A percentile compares a stretch with the other conserved stretches of the same genome.
Evolutionary conservation across 2,888 invertebrate species (phyloP).

Genomic region (Theodoxus fluviatilis): DNA sequence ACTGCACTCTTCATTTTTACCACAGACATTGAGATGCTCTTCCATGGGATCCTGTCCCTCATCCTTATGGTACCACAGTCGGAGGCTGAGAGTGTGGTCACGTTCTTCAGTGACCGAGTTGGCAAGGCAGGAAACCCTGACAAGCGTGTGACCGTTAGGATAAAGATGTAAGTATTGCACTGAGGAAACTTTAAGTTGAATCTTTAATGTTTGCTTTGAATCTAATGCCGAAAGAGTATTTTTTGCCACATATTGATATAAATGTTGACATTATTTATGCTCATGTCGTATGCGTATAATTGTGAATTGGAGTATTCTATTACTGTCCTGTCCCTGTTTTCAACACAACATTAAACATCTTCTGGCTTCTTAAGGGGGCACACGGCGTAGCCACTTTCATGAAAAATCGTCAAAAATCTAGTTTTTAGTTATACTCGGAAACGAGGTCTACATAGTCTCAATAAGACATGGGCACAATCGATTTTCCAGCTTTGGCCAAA

Average conservation of each 20-base stretch:
- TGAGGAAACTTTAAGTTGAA: background rate
- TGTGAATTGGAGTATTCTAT: background rate
- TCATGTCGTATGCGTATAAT: background rate
- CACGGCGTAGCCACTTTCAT: too few species aligned
- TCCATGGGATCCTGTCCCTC: constrained; percentile 95
- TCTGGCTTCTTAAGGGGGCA: too few species aligned
- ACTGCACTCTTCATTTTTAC: too few species aligned
- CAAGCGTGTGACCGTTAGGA: constrained; percentile 71
- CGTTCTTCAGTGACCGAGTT: constrained; percentile 90
- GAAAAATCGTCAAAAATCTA: too few species aligned
- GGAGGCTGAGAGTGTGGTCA: constrained; percentile 85
- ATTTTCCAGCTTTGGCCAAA: too few species aligned
- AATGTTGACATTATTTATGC: background rate
- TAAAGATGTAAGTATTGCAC: constrained; percentile 79
- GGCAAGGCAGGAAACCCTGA: constrained; percentile 78
- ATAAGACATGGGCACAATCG: too few species aligned
- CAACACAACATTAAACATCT: too few species aligned
- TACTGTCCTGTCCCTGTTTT: too few species aligned
- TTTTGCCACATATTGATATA: too few species aligned
- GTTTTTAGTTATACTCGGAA: too few species aligned
- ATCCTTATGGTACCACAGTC: constrained; percentile 86
- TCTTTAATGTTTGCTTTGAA: background rate
- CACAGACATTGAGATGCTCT: constrained; percentile 85
- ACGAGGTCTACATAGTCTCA: too few species aligned
- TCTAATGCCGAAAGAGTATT: background rate